Evolutionary conservation across 2,888 invertebrate species (phyloP).

Genomic region (Strigamia transsilvanica): DNA sequence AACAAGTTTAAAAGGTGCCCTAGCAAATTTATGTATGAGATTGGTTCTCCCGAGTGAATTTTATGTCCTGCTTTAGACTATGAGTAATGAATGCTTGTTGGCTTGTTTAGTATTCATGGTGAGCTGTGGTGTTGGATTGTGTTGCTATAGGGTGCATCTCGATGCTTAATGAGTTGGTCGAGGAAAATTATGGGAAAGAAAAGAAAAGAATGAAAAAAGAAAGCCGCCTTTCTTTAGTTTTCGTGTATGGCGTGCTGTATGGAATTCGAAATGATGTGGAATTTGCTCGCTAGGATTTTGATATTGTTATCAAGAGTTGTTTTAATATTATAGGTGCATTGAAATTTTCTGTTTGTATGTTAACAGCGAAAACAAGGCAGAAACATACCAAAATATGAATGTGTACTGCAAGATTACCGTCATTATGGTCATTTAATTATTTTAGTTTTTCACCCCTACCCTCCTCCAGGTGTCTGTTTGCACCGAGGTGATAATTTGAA

Average conservation of each 20-base stretch:
- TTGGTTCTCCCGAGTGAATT: slow-evolving; percentile 6
- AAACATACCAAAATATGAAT: no score
- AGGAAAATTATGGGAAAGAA: slow-evolving; percentile 25
- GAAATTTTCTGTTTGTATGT: no score
- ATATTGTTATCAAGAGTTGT: not conserved
- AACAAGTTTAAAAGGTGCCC: slow-evolving; percentile 29
- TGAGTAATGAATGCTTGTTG: slow-evolving; percentile 38
- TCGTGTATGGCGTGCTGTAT: not conserved
- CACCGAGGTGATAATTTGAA: no score
- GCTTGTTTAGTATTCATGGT: slow-evolving; percentile 17
- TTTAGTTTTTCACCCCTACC: no score
- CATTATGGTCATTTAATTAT: no score
- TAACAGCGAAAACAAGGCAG: no score
- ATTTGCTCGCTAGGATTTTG: not conserved
- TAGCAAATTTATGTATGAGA: slow-evolving; percentile 20
- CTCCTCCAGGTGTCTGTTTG: no score
- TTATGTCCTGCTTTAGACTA: slow-evolving; percentile 17
- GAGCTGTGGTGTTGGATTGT: slow-evolving; percentile 30
- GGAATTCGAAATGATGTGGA: not conserved
- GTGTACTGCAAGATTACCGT: no score
- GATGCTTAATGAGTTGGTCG: slow-evolving; percentile 22
- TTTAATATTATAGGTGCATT: not conserved
- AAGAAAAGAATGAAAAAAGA: slow-evolving; percentile 6
- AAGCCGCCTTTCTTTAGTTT: not conserved
- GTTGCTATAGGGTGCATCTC: slow-evolving; percentile 25